phyloP scores from a whole-genome alignment of 1,140 invertebrate species.

The Brachionus asplanchnoidis region DNA sequence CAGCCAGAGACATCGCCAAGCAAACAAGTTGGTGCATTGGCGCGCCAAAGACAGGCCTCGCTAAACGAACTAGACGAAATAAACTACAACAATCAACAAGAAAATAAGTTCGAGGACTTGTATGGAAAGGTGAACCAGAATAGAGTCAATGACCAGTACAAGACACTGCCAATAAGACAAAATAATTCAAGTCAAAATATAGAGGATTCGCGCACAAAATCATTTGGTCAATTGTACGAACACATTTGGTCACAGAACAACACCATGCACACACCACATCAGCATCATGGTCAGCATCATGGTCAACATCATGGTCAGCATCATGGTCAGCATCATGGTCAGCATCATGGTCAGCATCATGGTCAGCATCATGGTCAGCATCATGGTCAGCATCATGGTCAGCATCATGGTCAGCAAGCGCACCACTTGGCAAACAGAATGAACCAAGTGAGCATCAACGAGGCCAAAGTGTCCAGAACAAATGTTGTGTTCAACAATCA shows the following conservation, averaged over 20 bases:
- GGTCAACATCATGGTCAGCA: neutral
- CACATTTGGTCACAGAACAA: conserved; percentile 36
- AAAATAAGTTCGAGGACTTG: conserved; percentile 22
- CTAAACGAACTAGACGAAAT: conserved; percentile 32
- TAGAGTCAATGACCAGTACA: neutral
- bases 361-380: neutral
- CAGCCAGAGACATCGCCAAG: neutral
- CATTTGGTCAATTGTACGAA: conserved; percentile 23
- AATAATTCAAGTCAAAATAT: neutral
- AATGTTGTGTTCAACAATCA: neutral
- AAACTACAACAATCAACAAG: neutral
- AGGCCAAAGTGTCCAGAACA: neutral
- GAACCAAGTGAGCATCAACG: neutral
- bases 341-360: neutral
- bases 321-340: neutral
- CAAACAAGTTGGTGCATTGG: neutral
- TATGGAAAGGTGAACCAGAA: conserved; percentile 6
- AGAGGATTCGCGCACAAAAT: conserved; percentile 19
- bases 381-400: neutral
- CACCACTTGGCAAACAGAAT: neutral
- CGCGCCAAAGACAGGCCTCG: neutral
- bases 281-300: neutral
- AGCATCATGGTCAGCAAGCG: neutral
- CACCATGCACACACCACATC: neutral
- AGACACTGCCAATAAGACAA: neutral